Evolutionary conservation across 2,888 invertebrate species (phyloP).

Genomic region (Spisula solida): DNA sequence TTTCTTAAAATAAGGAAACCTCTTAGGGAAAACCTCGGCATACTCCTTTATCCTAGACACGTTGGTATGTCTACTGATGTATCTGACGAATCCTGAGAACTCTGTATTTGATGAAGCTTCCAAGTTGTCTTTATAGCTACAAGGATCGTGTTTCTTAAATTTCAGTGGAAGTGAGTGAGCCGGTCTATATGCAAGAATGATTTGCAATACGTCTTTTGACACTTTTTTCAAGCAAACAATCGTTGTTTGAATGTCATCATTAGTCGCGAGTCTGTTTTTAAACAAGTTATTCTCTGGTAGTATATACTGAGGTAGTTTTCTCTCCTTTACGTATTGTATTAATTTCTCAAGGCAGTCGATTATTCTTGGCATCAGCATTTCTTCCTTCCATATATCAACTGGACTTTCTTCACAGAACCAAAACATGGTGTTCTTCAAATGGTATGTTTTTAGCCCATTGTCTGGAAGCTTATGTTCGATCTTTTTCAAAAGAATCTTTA

Average conservation of each 20-base stretch:
- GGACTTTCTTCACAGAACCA: not conserved
- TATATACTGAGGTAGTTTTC: not conserved
- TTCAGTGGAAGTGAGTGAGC: too few relatives aligned
- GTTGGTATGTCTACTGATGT: too few relatives aligned
- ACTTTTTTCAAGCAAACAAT: not conserved
- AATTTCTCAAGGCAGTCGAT: not conserved
- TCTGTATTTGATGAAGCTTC: too few relatives aligned
- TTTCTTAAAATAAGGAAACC: not conserved
- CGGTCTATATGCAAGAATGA: not conserved
- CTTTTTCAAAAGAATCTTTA: not conserved
- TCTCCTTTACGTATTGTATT: not conserved
- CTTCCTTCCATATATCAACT: not conserved
- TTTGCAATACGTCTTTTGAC: not conserved
- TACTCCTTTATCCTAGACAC: too few relatives aligned
- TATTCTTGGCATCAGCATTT: not conserved
- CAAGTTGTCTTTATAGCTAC: too few relatives aligned
- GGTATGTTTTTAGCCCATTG: not conserved
- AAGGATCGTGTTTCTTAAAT: too few relatives aligned
- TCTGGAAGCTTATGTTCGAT: too few relatives aligned
- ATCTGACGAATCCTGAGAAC: too few relatives aligned
- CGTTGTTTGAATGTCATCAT: not conserved
- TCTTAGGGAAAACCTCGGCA: too few relatives aligned
- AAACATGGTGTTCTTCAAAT: slow-evolving; percentile 4
- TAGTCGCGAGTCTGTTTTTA: not conserved
- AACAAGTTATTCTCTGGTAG: slow-evolving; percentile 17